A percentile compares a stretch with the other conserved stretches of the same genome.
Evolutionary conservation across 2,113 vertebrate genomes (phyloP).

Genomic region (Choloepus hoffmanni): DNA sequence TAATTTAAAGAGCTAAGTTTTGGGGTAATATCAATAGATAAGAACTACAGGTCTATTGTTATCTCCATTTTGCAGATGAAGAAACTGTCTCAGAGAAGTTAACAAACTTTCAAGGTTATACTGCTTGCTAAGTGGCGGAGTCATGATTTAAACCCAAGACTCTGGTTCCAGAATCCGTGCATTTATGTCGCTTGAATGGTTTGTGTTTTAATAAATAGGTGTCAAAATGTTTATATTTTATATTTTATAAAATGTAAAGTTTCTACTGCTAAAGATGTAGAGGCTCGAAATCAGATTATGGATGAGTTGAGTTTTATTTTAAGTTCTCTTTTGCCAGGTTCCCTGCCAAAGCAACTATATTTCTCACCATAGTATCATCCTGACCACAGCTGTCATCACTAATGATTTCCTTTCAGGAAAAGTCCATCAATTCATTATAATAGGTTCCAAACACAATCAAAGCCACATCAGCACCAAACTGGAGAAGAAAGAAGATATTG

Average conservation of each 20-base stretch:
- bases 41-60: background rate
- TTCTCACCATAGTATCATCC: background rate
- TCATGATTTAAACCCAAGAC: background rate
- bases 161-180: background rate
- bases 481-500: constrained; percentile 22
- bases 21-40: background rate
- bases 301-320: background rate
- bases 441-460: background rate
- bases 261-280: background rate
- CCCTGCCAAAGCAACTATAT: background rate
- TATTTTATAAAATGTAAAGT: constrained; percentile 26
- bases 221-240: background rate
- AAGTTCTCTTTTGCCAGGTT: background rate
- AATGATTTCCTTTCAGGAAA: constrained; percentile 42
- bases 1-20: background rate
- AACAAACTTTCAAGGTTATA: background rate
- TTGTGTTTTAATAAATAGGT: constrained; percentile 23
- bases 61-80: background rate
- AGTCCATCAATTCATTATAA: constrained; percentile 12
- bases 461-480: background rate
- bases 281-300: background rate
- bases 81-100: background rate
- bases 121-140: background rate
- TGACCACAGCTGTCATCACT: background rate
- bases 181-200: background rate